Evolutionary conservation across 2,888 invertebrate genomes (phyloP), one percentile per base, ranked within the genome.

Genomic region (Eupithecia insigniata): DNA sequence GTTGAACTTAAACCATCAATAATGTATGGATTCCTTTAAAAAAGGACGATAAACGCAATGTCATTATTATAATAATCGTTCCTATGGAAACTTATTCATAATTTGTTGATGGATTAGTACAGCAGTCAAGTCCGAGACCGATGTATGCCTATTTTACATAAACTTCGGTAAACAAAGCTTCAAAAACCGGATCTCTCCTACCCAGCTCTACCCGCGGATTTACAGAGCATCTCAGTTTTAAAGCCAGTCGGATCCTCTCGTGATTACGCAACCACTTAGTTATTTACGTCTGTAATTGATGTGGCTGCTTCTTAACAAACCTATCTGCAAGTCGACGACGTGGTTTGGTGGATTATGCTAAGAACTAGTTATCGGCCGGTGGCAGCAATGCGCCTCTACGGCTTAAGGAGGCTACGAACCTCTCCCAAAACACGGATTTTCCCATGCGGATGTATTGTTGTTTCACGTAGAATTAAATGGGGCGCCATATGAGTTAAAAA

Each of bases 141-240:
- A 39, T 39, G 14, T 39, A 5, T 36, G 36, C 12, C 36, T 14
- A 34, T 34, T 34, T 34, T 16, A 39, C 1, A 39, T 4, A 14
- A 14, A 39, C 36, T 14, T 39, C 14, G 3, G 36, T 5, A 16
- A 39, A 14, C 30, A 60, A 60, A 30, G 26, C 18, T 30, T 6
- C 10, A 65, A 70, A 32, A 70, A 55, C 55, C 70, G 65, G 70
- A 64, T 30, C 4, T 18, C 16, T 8, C 22, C 0, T 5, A 30
- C 68, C 22, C 28, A 65, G 16, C 65, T 65, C 64, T 36, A 32
- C 39, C 43, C 32, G 22, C 39, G 64, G 66, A 77, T 78, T 77
- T 80, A 82, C 82, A 81, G 81, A 82, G 82, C 80, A 81, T 75
- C 71, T 78, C 71, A 58, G 80, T 81, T 83, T 81, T 81, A 82